These are phyloP conservation scores for Hemibagrus guttatus DNA, from an alignment of 2,797 vertebrate species.

Conservation along the genomic window DNA sequence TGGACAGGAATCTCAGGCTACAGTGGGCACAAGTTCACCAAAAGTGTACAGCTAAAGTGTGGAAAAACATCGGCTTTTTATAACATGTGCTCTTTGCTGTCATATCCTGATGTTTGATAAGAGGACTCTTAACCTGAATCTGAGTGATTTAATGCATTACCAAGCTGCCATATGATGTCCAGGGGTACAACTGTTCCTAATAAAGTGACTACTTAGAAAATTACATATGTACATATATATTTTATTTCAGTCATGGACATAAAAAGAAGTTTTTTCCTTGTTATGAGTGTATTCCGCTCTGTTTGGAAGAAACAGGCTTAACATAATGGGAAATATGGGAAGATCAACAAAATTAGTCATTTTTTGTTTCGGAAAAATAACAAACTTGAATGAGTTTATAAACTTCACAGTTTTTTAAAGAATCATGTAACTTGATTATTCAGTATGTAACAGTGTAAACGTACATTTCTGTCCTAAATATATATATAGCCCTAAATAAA, in stretches of 20 bases:
- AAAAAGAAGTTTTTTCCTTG: neutral
- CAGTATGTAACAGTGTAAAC: neutral
- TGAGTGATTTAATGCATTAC: neutral
- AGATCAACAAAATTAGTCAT: neutral
- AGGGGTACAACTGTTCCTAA: neutral
- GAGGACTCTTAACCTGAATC: neutral
- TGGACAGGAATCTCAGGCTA: constrained; percentile 6
- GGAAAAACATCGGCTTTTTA: neutral
- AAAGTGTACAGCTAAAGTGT: neutral
- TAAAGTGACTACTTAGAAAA: neutral
- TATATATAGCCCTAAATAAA: neutral
- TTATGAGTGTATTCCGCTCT: neutral
- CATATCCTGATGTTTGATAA: neutral
- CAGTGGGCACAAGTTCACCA: neutral
- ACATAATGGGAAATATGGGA: neutral
- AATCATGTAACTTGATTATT: neutral
- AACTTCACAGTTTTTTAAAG: neutral
- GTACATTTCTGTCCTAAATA: neutral
- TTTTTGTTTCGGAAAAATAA: neutral
- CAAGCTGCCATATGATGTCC: neutral
- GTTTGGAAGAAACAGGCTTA: neutral
- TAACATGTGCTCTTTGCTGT: neutral
- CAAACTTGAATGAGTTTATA: neutral
- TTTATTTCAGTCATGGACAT: neutral
- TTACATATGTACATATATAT: neutral